A percentile compares a stretch with the other conserved stretches of the same genome.
Evolutionary conservation across 37 sponge, comb jelly and placozoan species (phyloP).

Genomic region (Ephydatia muelleri): DNA sequence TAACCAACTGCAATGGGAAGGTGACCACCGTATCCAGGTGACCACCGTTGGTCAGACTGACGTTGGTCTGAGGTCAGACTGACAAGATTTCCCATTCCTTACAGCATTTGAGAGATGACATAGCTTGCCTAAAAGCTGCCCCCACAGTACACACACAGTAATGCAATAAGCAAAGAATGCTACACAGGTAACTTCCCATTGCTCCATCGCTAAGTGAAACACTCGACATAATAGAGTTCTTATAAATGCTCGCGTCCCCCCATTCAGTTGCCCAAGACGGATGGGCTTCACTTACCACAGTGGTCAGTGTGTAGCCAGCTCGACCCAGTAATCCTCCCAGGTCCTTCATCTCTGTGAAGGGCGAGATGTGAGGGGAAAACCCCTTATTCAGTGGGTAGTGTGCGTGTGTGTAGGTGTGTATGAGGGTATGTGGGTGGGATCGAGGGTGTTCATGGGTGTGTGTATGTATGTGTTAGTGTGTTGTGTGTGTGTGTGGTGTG

Average conservation of each 20-base stretch:
- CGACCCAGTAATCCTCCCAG: conserved; percentile 73
- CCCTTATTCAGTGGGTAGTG: conserved; percentile 37
- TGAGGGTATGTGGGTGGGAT: not conserved
- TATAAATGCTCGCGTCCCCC: too few species aligned
- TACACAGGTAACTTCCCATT: conserved; percentile 59
- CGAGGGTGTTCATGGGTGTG: not conserved
- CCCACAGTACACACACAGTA: conserved; percentile 73
- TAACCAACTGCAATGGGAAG: too few species aligned
- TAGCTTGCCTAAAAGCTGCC: too few species aligned
- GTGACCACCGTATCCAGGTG: too few species aligned
- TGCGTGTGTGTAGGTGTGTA: not conserved
- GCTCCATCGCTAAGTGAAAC: conserved; percentile 66
- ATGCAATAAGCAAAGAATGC: conserved; percentile 62
- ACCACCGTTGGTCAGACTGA: too few species aligned
- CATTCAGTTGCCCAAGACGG: not conserved
- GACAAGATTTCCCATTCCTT: too few species aligned
- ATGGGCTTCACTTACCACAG: conserved; percentile 61
- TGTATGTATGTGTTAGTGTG: not conserved
- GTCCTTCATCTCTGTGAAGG: conserved; percentile 78
- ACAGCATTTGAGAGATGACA: too few species aligned
- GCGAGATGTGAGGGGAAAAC: conserved; percentile 87
- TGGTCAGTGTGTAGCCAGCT: conserved; percentile 86
- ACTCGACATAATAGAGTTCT: too few species aligned
- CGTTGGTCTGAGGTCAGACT: too few species aligned
- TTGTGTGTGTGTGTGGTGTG: too few species aligned